Base-by-base conservation (phyloP, 1,140 invertebrate genomes). In the Atta texana region DNA sequence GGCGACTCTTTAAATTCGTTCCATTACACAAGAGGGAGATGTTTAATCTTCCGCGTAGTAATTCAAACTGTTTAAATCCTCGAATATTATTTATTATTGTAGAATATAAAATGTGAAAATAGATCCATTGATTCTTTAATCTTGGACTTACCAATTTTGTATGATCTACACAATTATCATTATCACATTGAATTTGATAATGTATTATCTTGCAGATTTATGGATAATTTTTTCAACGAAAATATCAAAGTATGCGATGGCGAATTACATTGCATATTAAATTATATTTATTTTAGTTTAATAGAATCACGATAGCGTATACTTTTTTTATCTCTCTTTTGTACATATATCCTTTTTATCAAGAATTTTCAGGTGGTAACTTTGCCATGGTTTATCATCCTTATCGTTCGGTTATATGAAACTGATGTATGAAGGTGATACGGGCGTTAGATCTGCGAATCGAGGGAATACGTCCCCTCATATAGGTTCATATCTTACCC, bases 1-100 rank as follows among this genome's bases (percentile, higher is more conserved):
- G 57, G 69, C 39, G 55, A 63, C 57, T 84, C 44, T 51, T 75
- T 63, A 16, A 74, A 84, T 55, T 66, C n/a, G 59, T 74, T 59
- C 39, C 18, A n/a, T 61, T 49, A 31, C 55, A 14, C n/a, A 51
- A 51, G n/a, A 51, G 39, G 39, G 6, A 51, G 24, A 39, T 18
- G 7, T 39, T 61, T n/a, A 61, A 44, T 74, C 24, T 72, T 59
- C 10, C 34, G 31, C 61, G 44, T 21, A 16, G 8, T 44, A 55
- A 21, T 66, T 31, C 14, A 1, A 44, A 4, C 16, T 2, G 3
- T 31, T 4, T 34, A 21, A 51, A 39, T 18, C 24, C 28, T 66
- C 14, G 6, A 49, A 24, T 31, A n/a, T 31, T 61, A 59, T 39
- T 39, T 21, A 21, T 44, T 24, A n/a, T n/a, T n/a, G n/a, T n/a